Base-by-base conservation (phyloP, 2,797 vertebrate genomes). In the Hephaestus fuliginosus region DNA sequence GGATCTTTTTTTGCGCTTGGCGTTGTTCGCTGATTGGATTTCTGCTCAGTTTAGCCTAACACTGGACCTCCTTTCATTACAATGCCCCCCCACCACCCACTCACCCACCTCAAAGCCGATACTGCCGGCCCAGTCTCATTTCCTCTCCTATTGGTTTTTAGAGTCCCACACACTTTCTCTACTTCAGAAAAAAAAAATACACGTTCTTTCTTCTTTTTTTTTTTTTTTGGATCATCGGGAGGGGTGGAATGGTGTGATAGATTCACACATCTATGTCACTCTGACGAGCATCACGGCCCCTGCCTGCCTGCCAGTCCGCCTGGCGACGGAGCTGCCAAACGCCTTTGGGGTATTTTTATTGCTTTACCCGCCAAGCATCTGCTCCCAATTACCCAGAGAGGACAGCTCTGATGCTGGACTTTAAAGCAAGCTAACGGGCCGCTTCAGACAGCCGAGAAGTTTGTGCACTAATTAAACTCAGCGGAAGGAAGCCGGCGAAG, bases 391-490 rank as follows among this genome's bases (percentile, higher is more conserved):
- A 95, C 95, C 94, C 88, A 93, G 93, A 93, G 93, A 91, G 92
- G 88, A 89, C 91, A 91, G 82, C 88, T 91, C 93, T 93, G 91
- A 92, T 92, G 89, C 92, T 49, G 91, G 91, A 92, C 91, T 92
- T 91, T 92, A 92, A 94, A 94, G 93, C 85, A 39, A 90, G 85
- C 93, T 92, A 93, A 92, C 90, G 63, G 88, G 82, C 90, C 77
- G 85, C 93, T 94, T 93, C 93, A 93, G 94, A 94, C 87, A 92
- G 82, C 81, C 80, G 88, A 90, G 92, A 93, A 93, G 91, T 94
- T 94, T 95, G 92, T 93, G 93, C 87, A 86, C 94, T 95, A 95
- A 95, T 96, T 95, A 96, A 95, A 95, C 92, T 90, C 92, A 85
- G 91, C 85, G 90, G 91, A 92, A 94, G 90, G 91, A 90, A 93